Evolutionary conservation across 2,113 vertebrate species (phyloP).

Genomic region (Vidua chalybeata): DNA sequence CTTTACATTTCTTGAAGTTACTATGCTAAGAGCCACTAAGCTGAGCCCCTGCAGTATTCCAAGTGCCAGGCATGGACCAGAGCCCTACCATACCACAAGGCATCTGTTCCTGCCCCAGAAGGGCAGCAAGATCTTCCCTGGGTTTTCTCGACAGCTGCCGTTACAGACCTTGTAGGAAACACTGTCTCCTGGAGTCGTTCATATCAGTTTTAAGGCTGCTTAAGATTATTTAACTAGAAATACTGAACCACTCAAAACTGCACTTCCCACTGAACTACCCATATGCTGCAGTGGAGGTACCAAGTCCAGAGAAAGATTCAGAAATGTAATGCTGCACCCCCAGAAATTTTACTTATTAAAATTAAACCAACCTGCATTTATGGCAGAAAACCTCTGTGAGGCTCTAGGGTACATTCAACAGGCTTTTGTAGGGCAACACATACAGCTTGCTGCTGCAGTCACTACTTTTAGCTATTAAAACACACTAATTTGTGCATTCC

Average conservation of each 20-base stretch:
- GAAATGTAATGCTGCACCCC: not conserved
- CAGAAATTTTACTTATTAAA: not conserved
- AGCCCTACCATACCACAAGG: fast-evolving
- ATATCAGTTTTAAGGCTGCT: not conserved
- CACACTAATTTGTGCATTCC: not conserved
- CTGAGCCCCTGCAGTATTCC: not conserved
- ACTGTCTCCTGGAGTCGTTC: fast-evolving
- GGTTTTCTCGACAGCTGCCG: not conserved
- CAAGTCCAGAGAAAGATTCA: not conserved
- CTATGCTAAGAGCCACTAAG: not conserved
- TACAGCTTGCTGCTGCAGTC: not conserved
- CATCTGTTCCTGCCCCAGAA: not conserved
- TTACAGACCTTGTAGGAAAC: not conserved
- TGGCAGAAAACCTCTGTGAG: not conserved
- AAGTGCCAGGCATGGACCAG: not conserved
- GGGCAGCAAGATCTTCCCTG: not conserved
- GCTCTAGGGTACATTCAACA: not conserved
- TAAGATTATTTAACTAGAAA: not conserved
- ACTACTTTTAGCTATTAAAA: not conserved
- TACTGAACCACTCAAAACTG: not conserved
- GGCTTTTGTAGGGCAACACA: not conserved
- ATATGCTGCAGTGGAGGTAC: not conserved
- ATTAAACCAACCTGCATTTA: not conserved
- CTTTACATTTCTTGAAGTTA: not conserved
- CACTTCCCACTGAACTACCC: not conserved